A percentile compares a stretch with the other conserved stretches of the same genome.
phyloP scores from a whole-genome alignment of 2,113 vertebrate species.

The Mesoclemmys tuberculata region DNA sequence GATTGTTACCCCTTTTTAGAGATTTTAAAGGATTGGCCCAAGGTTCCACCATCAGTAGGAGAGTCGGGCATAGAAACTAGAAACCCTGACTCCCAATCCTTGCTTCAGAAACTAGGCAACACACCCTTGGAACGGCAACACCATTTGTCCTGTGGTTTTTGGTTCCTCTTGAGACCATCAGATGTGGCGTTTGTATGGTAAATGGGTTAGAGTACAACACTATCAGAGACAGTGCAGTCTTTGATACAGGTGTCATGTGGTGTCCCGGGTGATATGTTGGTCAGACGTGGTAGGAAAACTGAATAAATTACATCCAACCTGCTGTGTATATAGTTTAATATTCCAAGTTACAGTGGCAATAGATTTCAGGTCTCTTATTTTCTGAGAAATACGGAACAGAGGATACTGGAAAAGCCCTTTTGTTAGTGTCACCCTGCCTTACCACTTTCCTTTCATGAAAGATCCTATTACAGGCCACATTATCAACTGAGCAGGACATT shows the following conservation, averaged over 20 bases:
- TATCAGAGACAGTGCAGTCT: not conserved
- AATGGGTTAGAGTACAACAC: slow-evolving; percentile 9
- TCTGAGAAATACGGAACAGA: not conserved
- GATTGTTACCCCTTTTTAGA: not conserved
- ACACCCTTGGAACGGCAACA: not conserved
- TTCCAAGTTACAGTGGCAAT: not conserved
- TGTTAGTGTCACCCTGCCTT: not conserved
- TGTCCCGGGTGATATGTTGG: not conserved
- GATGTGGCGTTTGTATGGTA: not conserved
- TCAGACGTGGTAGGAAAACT: not conserved
- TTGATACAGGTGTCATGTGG: not conserved
- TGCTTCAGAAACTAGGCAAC: not conserved
- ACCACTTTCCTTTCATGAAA: slow-evolving; percentile 2
- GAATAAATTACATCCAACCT: not conserved
- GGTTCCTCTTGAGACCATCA: not conserved
- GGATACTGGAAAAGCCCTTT: not conserved
- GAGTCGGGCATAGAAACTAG: not conserved
- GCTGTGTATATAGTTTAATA: not conserved
- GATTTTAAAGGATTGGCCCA: not conserved
- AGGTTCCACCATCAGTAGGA: not conserved
- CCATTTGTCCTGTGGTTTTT: not conserved
- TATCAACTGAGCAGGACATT: not conserved
- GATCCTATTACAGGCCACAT: not conserved
- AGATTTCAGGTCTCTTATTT: not conserved
- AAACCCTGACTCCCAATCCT: not conserved